Evolutionary conservation across 2,797 vertebrate species (phyloP).

Genomic region (Rallus crepitans): DNA sequence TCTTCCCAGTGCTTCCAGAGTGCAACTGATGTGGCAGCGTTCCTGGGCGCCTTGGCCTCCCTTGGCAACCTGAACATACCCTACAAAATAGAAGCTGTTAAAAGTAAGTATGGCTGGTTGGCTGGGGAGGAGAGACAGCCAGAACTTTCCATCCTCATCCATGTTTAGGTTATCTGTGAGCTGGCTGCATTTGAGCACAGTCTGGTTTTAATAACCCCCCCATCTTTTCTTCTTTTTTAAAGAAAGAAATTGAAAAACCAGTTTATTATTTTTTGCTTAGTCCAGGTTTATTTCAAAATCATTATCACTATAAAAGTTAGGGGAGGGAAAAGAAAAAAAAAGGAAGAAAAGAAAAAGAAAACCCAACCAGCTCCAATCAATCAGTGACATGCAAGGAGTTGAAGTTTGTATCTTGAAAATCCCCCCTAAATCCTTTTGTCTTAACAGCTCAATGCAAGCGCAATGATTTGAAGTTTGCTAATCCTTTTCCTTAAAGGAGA

Average conservation of each 20-base stretch:
- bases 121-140: background rate
- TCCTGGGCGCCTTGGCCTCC: slow-evolving; percentile 93
- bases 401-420: slow-evolving; percentile 99
- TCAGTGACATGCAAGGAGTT: slow-evolving; percentile 97
- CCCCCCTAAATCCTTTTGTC: slow-evolving; percentile 98
- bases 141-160: background rate
- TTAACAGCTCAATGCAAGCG: slow-evolving; percentile 98
- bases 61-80: slow-evolving; percentile 92
- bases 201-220: slow-evolving; percentile 1
- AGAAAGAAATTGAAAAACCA: background rate
- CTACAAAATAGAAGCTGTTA: slow-evolving; percentile 94
- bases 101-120: slow-evolving; percentile 83
- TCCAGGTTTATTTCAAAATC: slow-evolving; percentile 93
- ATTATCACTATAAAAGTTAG: slow-evolving; percentile 83
- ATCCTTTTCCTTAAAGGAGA: slow-evolving; percentile 96
- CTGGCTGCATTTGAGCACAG: background rate
- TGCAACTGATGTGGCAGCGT: slow-evolving; percentile 90
- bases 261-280: slow-evolving; percentile 61
- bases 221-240: background rate
- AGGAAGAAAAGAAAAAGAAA: slow-evolving; percentile 66
- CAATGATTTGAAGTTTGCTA: slow-evolving; percentile 98
- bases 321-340: slow-evolving; percentile 56
- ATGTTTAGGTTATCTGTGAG: background rate
- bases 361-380: slow-evolving; percentile 82
- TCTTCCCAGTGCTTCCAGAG: slow-evolving; percentile 95